Base-by-base conservation (phyloP, 1,140 invertebrate species). In the Trichonephila clavipes region DNA sequence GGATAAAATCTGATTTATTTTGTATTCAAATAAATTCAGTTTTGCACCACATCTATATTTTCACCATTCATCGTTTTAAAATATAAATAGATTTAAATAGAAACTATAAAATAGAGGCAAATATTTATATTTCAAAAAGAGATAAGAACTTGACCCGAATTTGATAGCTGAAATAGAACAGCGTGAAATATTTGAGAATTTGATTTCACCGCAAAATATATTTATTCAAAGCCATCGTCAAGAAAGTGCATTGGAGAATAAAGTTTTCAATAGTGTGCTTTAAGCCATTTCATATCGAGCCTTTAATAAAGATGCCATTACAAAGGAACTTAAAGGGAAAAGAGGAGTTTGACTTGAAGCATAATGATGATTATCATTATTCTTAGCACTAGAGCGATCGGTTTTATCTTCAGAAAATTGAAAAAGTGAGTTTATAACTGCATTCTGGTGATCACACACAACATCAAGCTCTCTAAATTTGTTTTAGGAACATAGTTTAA, bases 311-410 rank as follows among this genome's bases (percentile, higher is more conserved):
- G 58, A 59, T 59, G 82, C 21, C 58, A 58, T 58, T 58, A 58
- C 44, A 51, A 85, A 85, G 44, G 10, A 51, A 51, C 10, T 51
- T 51, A 51, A 51, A 51, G 34, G 51, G 81, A 83, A 83, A 16
- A 58, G 14, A 44, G 24, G 8, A 59, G 44, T 8, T 58, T 85
- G 44, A 28, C 82, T 51, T 51, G 82, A 85, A 85, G n/a, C 51
- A 14, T 85, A 85, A 85, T 85, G 82, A 58, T 85, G 51, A 59
- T 85, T 59, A 58, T 21, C 72, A 77, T 77, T 34, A 77, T 77
- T 77, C 72, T 77, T 77, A 62, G 19, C 10, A 51, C 10, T 7
- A 51, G 8, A 51, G 51, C 7, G 51, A 51, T 51, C 7, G 51
- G 51, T 51, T 51, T 51, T 51, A 51, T 51, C 51, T 51, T 51